Evolutionary conservation across 2,113 vertebrate genomes (phyloP).

Genomic region (Platycercus adscitus): DNA sequence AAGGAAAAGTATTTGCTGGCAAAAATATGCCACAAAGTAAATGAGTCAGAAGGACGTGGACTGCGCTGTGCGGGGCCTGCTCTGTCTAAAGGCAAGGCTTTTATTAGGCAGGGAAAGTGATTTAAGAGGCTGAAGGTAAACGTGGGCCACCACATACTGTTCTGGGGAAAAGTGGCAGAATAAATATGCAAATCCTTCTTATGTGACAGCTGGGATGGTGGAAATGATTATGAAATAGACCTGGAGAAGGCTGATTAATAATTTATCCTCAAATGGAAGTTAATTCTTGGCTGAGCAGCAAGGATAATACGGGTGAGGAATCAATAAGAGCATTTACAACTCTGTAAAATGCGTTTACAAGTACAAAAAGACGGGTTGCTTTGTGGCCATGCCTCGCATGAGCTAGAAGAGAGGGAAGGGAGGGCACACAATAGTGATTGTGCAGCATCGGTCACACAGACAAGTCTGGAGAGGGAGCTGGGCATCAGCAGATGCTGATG

Average conservation of each 20-base stretch:
- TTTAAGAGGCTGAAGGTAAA: constrained; percentile 53
- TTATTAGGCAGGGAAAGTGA: constrained; percentile 11
- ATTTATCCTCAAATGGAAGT: constrained; percentile 67
- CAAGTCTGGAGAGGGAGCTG: neutral
- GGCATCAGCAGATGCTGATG: neutral
- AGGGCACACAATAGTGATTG: neutral
- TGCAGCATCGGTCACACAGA: fast-evolving
- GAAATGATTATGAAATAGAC: constrained; percentile 62
- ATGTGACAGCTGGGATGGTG: constrained; percentile 56
- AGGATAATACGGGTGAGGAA: constrained; percentile 62
- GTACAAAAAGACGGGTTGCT: constrained; percentile 56
- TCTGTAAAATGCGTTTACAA: constrained; percentile 63
- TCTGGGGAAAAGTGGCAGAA: constrained; percentile 65
- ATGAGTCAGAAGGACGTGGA: constrained; percentile 4
- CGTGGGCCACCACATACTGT: neutral
- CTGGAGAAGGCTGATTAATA: constrained; percentile 67
- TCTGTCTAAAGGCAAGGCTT: constrained; percentile 14
- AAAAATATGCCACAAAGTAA: constrained; percentile 37
- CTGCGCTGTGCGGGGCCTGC: neutral
- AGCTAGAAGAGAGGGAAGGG: neutral
- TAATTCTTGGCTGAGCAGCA: constrained; percentile 51
- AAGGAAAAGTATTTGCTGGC: constrained; percentile 25
- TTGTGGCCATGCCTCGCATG: constrained; percentile 18
- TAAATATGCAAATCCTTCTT: constrained; percentile 69
- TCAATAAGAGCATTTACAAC: constrained; percentile 71